Evolutionary conservation across 37 sponge, comb jelly and placozoan species (phyloP).

Genomic region (Amphimedon queenslandica): DNA sequence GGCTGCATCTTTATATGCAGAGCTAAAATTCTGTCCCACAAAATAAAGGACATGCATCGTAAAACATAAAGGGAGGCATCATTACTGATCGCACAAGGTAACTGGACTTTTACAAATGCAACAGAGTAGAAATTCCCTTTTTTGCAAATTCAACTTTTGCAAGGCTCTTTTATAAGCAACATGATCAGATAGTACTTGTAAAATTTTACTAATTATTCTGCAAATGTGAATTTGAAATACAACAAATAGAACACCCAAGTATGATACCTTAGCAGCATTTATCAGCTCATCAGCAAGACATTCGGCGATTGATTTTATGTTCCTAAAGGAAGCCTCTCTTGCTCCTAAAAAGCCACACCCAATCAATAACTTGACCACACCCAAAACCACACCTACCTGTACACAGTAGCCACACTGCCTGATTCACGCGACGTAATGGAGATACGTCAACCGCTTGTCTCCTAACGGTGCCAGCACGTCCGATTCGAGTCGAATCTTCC

Average conservation of each 20-base stretch:
- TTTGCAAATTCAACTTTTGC: too few species aligned
- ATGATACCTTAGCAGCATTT: constrained; percentile 93
- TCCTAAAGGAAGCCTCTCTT: constrained; percentile 95
- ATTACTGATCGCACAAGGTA: too few species aligned
- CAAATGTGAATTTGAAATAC: background rate
- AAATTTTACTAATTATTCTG: background rate
- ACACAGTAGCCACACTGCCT: constrained; percentile 97
- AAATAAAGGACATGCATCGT: too few species aligned
- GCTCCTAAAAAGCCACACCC: constrained; percentile 40
- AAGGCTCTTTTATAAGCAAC: too few species aligned
- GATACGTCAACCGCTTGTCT: constrained; percentile 99
- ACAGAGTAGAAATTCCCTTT: too few species aligned
- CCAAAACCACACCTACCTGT: too few species aligned
- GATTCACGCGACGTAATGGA: constrained; percentile 95
- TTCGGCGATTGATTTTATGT: constrained; percentile 97
- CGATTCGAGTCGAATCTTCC: constrained; percentile 98
- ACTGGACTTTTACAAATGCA: too few species aligned
- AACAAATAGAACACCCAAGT: background rate
- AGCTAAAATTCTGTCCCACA: too few species aligned
- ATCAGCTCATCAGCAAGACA: constrained; percentile 99
- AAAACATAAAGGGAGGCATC: too few species aligned
- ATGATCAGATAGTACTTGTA: too few species aligned
- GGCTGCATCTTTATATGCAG: too few species aligned
- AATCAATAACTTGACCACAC: background rate
- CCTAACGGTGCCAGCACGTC: constrained; percentile 98